Evolutionary conservation across 2,888 invertebrate species (phyloP).

Genomic region (Agonum fuliginosum): DNA sequence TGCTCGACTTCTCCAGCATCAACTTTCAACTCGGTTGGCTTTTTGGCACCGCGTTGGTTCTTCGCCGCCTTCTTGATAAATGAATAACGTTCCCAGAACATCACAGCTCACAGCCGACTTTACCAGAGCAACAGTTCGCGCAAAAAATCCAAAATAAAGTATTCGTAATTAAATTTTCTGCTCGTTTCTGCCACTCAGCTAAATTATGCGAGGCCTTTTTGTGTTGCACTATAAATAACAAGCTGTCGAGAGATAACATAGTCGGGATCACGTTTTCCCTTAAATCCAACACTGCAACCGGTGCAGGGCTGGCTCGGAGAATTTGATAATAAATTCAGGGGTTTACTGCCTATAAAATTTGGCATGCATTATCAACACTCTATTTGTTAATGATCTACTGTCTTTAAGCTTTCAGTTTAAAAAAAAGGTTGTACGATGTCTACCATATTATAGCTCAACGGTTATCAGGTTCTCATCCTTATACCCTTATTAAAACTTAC

Average conservation of each 20-base stretch:
- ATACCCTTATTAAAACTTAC: too few species aligned
- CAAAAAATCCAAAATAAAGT: slow-evolving; percentile 44
- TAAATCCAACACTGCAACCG: slow-evolving; percentile 41
- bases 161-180: slow-evolving; percentile 58
- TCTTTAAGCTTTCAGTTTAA: too few species aligned
- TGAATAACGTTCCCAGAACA: slow-evolving; percentile 57
- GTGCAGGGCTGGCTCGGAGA: neutral
- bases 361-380: too few species aligned
- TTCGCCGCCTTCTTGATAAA: slow-evolving; percentile 58
- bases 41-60: slow-evolving; percentile 50
- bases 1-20: too few species aligned
- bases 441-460: too few species aligned
- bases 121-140: slow-evolving; percentile 31
- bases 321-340: neutral
- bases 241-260: slow-evolving; percentile 50
- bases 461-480: too few species aligned
- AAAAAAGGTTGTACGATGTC: too few species aligned
- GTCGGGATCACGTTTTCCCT: slow-evolving; percentile 56
- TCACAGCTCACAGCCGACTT: slow-evolving; percentile 23
- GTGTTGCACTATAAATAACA: slow-evolving; percentile 55
- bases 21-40: slow-evolving; percentile 22
- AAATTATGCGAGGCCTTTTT: slow-evolving; percentile 52
- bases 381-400: too few species aligned
- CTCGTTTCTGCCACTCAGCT: slow-evolving; percentile 56
- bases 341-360: neutral